Percentiles rank a stretch among this genome's conserved stretches.
Conservation (phyloP, 37 sponge, comb jelly and placozoan genomes). For the Dysidea cf. avara region DNA sequence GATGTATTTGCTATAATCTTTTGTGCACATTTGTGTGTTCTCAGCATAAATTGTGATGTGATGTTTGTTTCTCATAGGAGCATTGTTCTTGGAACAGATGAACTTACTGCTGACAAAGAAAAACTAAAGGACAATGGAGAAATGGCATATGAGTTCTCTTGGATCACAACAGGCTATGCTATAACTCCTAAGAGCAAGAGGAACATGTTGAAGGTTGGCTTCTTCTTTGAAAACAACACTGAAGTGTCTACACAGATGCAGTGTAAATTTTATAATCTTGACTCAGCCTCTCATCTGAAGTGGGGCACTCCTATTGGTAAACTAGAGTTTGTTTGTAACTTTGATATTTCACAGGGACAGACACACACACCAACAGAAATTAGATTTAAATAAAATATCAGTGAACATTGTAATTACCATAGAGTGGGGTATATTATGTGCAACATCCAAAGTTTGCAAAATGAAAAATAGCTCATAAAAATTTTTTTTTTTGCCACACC, state of each 20-base stretch:
- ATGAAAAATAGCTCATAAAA: too few species aligned
- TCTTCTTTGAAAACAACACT: conserved; percentile 23
- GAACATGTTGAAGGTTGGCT: conserved; percentile 13
- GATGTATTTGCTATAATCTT: too few species aligned
- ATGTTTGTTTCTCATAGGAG: conserved; percentile 10
- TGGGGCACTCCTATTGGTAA: conserved; percentile 52
- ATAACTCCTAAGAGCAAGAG: conserved; percentile 41
- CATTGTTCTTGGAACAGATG: conserved; percentile 47
- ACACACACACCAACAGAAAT: background rate
- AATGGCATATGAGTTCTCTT: conserved; percentile 33
- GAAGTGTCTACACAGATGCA: conserved; percentile 10
- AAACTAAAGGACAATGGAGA: background rate
- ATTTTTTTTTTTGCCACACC: too few species aligned
- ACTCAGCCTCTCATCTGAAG: conserved; percentile 23
- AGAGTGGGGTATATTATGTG: background rate
- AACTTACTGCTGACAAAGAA: conserved; percentile 22
- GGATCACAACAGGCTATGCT: conserved; percentile 59
- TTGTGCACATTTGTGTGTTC: too few species aligned
- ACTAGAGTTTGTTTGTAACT: conserved; percentile 39
- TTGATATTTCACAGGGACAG: conserved; percentile 5
- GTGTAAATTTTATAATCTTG: conserved; percentile 48
- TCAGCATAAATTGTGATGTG: background rate
- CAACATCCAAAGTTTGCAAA: too few species aligned
- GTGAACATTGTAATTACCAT: background rate
- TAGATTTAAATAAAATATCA: background rate